These are phyloP conservation scores for Meles meles DNA, from an alignment of 2,113 vertebrate genomes.

Conservation along the genomic window DNA sequence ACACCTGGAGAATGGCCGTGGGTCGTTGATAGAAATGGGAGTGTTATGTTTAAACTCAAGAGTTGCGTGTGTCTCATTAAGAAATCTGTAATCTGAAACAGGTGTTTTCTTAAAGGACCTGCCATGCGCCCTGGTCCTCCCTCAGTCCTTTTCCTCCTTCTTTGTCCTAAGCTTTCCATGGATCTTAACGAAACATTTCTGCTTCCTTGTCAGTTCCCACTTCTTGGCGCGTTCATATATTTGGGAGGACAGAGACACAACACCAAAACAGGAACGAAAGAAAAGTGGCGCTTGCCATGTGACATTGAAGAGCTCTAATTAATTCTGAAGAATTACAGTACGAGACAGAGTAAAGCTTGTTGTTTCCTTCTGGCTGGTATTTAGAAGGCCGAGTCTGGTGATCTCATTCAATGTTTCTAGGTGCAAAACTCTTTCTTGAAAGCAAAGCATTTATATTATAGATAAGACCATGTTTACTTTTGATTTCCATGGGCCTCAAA, in stretches of 20 bases:
- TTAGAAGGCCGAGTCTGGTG: neutral
- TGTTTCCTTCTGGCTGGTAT: neutral
- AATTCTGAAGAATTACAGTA: neutral
- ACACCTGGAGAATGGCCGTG: constrained; percentile 46
- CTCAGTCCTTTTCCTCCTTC: neutral
- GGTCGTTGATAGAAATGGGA: neutral
- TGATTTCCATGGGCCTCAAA: constrained; percentile 15
- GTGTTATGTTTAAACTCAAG: constrained; percentile 53
- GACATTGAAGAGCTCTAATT: neutral
- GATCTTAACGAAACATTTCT: neutral
- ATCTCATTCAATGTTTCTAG: neutral
- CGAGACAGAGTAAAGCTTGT: neutral
- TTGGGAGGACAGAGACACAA: neutral
- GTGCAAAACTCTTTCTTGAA: neutral
- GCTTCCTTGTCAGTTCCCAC: constrained; percentile 6
- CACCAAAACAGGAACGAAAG: neutral
- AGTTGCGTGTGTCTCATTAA: constrained; percentile 38
- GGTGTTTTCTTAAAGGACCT: constrained; percentile 44
- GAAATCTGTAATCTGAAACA: constrained; percentile 57
- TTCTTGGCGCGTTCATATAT: neutral
- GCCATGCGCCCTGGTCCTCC: neutral
- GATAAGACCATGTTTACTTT: constrained; percentile 1
- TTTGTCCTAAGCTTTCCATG: neutral
- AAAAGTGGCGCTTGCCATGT: neutral
- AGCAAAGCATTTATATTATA: neutral